Evolutionary conservation across 2,113 vertebrate genomes (phyloP).

Genomic region (Pachypanchax playfairii): DNA sequence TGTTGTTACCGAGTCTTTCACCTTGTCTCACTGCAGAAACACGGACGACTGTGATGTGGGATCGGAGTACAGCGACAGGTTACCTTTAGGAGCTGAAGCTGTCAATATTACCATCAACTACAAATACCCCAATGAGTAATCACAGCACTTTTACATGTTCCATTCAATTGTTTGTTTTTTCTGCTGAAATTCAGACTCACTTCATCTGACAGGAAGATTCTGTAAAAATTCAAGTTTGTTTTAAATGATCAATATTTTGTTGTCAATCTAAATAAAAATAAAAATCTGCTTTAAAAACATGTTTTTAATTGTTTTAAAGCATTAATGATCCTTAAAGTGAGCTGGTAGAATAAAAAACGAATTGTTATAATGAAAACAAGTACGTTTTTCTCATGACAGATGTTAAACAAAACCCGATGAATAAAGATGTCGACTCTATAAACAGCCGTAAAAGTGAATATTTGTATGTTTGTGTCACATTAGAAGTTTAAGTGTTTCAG

Average conservation of each 20-base stretch:
- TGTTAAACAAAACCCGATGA: too few species aligned
- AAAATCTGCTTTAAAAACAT: too few species aligned
- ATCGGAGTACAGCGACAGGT: constrained; percentile 92
- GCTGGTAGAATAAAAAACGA: too few species aligned
- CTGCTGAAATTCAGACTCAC: background rate
- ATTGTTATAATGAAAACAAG: too few species aligned
- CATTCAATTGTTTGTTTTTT: background rate
- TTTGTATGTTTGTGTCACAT: background rate
- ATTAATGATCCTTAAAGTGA: too few species aligned
- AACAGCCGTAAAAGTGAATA: background rate
- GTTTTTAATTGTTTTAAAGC: too few species aligned
- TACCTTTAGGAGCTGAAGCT: constrained; percentile 93
- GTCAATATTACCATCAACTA: constrained; percentile 89
- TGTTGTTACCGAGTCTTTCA: constrained; percentile 82
- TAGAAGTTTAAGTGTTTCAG: background rate
- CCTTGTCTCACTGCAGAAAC: constrained; percentile 85
- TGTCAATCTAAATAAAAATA: too few species aligned
- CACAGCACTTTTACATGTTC: background rate
- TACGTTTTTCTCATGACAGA: too few species aligned
- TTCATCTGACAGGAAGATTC: too few species aligned
- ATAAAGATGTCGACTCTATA: too few species aligned
- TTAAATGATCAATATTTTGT: too few species aligned
- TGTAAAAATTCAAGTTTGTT: too few species aligned
- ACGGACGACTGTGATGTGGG: constrained; percentile 89
- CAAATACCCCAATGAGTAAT: constrained; percentile 83